Conservation (phyloP, 2,113 vertebrate genomes). For the Seriola aureovittata region DNA sequence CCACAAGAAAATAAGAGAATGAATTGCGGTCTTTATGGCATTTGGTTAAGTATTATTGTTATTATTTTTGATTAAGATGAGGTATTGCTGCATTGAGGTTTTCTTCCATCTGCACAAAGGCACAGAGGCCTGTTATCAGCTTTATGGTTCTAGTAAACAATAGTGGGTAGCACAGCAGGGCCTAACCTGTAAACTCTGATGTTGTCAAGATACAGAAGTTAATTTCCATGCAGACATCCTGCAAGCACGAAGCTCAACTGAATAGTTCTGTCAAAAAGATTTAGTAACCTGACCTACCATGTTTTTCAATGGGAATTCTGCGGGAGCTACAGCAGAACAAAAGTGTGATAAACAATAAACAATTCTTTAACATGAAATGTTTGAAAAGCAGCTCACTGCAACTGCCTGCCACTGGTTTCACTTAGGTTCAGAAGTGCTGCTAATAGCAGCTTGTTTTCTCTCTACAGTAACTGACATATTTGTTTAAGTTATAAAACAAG, state of each 20-base stretch:
- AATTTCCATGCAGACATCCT: slow-evolving; percentile 68
- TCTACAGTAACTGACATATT: slow-evolving; percentile 7
- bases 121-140: slow-evolving; percentile 65
- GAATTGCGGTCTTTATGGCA: slow-evolving; percentile 70
- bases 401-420: slow-evolving; percentile 20
- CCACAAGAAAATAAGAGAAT: slow-evolving; percentile 73
- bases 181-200: slow-evolving; percentile 73
- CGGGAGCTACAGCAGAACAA: slow-evolving; percentile 55
- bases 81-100: slow-evolving; percentile 72
- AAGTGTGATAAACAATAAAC: slow-evolving; percentile 43
- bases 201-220: slow-evolving; percentile 73
- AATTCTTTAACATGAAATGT: slow-evolving; percentile 29
- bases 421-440: not conserved
- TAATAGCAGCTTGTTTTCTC: slow-evolving; percentile 9
- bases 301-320: slow-evolving; percentile 67
- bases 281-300: slow-evolving; percentile 67
- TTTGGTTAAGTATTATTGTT: slow-evolving; percentile 77
- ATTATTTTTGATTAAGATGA: slow-evolving; percentile 78
- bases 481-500: slow-evolving; percentile 20
- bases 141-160: slow-evolving; percentile 77
- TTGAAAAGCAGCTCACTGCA: slow-evolving; percentile 20
- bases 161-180: slow-evolving; percentile 69
- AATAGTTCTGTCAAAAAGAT: slow-evolving; percentile 70
- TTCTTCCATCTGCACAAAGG: slow-evolving; percentile 73
- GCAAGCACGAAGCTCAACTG: slow-evolving; percentile 59